Conservation (phyloP, 1,140 invertebrate species). For the Drosophila sp. region DNA sequence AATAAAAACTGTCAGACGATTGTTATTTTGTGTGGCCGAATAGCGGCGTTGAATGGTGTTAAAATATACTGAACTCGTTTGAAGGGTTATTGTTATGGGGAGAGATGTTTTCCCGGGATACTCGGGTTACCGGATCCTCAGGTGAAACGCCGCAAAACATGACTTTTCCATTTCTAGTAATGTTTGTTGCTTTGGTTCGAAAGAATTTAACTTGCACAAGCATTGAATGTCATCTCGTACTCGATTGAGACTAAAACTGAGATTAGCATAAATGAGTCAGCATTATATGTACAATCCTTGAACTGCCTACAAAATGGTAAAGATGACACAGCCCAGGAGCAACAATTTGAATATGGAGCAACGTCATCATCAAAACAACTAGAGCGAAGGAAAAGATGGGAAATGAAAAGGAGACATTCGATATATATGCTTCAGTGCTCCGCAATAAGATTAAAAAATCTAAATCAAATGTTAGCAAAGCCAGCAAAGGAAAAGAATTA, state of each 20-base stretch:
- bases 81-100: constrained; percentile 35
- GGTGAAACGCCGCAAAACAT: constrained; percentile 57
- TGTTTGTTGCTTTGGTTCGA: constrained; percentile 22
- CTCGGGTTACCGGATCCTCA: constrained; percentile 17
- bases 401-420: neutral
- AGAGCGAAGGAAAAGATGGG: neutral
- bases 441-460: constrained; percentile 53
- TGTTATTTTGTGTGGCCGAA: constrained; percentile 42
- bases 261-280: constrained; percentile 69
- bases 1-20: constrained; percentile 38
- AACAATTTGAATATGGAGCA: constrained; percentile 43
- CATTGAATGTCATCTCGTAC: neutral
- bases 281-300: constrained; percentile 39
- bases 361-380: constrained; percentile 13
- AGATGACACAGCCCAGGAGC: constrained; percentile 34
- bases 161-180: constrained; percentile 59
- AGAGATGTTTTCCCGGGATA: constrained; percentile 3
- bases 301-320: constrained; percentile 29
- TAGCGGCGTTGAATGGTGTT: constrained; percentile 43
- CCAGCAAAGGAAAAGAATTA: constrained; percentile 29
- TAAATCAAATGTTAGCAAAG: constrained; percentile 57
- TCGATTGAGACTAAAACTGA: constrained; percentile 27
- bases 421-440: constrained; percentile 31
- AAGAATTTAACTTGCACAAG: constrained; percentile 30
- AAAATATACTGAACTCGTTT: constrained; percentile 27